Conservation (phyloP, 2,797 vertebrate genomes). For the Menidia menidia region DNA sequence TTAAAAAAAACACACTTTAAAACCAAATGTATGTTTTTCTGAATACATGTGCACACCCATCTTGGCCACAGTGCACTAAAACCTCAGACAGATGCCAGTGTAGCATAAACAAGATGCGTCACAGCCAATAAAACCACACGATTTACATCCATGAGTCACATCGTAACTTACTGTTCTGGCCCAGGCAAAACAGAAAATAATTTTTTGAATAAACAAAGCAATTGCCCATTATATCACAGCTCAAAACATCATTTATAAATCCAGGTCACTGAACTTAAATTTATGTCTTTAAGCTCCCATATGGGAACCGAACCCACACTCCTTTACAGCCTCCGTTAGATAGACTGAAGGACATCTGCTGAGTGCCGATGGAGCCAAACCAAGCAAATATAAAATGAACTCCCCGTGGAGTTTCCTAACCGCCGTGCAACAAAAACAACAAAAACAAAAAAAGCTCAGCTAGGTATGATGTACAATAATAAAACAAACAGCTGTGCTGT, state of each 20-base stretch:
- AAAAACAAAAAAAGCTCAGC: not conserved
- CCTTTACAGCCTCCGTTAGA: constrained; percentile 31
- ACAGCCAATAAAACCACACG: constrained; percentile 61
- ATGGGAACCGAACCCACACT: constrained; percentile 30
- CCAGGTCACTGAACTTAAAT: constrained; percentile 50
- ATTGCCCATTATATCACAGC: constrained; percentile 15
- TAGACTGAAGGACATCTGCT: constrained; percentile 30
- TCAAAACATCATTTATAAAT: constrained; percentile 32
- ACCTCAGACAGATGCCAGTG: constrained; percentile 27
- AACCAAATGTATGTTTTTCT: constrained; percentile 27
- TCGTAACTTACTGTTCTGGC: constrained; percentile 43
- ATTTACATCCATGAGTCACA: constrained; percentile 58
- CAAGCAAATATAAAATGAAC: constrained; percentile 42
- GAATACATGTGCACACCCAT: not conserved
- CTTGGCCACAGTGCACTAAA: constrained; percentile 34
- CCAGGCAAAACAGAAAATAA: not conserved
- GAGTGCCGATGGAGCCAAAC: constrained; percentile 30
- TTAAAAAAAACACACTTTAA: constrained; percentile 10
- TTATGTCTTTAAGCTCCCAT: constrained; percentile 11
- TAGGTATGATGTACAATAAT: constrained; percentile 23
- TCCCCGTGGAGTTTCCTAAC: constrained; percentile 45
- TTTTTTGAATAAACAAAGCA: constrained; percentile 9
- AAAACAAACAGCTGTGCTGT: not conserved
- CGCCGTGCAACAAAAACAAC: constrained; percentile 15
- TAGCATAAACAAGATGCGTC: constrained; percentile 59